These are phyloP conservation scores for Parauchenoglanis punctatus DNA, from an alignment of 2,797 vertebrate species.

Conservation along the genomic window DNA sequence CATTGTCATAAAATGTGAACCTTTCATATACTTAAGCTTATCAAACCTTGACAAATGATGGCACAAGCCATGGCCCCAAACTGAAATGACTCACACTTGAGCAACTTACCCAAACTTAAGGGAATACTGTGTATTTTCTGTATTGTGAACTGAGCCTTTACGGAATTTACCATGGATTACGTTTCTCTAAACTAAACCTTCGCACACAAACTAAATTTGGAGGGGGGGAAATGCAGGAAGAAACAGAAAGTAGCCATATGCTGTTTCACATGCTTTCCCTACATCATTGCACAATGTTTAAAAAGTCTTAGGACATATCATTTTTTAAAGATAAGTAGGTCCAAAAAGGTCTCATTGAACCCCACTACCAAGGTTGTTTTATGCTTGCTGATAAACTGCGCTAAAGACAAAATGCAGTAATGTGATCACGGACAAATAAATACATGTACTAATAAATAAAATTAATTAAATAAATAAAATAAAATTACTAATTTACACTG, in stretches of 20 bases:
- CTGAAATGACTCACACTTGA: background rate
- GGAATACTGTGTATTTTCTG: constrained; percentile 24
- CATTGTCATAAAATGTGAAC: background rate
- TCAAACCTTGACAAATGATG: background rate
- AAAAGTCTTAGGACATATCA: constrained; percentile 1
- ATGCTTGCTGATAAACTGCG: background rate
- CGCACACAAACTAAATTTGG: background rate
- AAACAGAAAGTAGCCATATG: constrained; percentile 25
- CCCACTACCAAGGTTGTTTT: constrained; percentile 13
- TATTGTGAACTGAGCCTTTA: constrained; percentile 17
- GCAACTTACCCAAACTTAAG: constrained; percentile 37
- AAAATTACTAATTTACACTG: background rate
- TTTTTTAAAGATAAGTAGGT: constrained; percentile 9
- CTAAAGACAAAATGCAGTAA: background rate
- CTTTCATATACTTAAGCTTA: background rate
- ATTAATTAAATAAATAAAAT: no score
- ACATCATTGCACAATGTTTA: constrained; percentile 14
- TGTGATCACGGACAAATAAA: background rate
- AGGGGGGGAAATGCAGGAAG: background rate
- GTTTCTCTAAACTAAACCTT: background rate
- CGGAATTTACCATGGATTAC: constrained; percentile 26
- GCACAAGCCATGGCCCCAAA: background rate
- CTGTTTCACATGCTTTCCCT: constrained; percentile 27
- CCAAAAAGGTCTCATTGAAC: background rate
- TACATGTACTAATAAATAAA: no score